These are phyloP conservation scores for Phylloscopus collybita DNA, from an alignment of 2,797 vertebrate genomes.

Conservation along the genomic window DNA sequence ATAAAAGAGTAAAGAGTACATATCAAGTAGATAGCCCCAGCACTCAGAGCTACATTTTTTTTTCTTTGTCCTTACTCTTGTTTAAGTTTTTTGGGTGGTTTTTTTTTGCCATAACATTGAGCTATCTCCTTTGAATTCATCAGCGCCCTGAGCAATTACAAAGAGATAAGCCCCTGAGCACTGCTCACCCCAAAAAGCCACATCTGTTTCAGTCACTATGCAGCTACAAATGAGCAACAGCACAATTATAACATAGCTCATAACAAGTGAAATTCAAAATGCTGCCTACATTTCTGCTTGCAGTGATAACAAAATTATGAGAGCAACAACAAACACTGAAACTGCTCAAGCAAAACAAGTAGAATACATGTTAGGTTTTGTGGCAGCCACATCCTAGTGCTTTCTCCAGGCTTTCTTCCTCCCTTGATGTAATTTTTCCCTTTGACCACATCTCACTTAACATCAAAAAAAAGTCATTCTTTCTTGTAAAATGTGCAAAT, in stretches of 20 bases:
- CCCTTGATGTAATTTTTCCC: conserved; percentile 36
- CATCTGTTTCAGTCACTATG: conserved; percentile 17
- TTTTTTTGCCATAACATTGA: background rate
- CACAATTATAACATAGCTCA: conserved; percentile 5
- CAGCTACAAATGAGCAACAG: background rate
- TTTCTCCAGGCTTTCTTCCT: conserved; percentile 15
- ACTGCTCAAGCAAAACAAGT: background rate
- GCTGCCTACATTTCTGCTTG: conserved; percentile 22
- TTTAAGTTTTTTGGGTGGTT: background rate
- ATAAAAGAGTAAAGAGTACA: background rate
- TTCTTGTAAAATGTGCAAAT: conserved; percentile 46
- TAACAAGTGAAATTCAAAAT: conserved; percentile 31
- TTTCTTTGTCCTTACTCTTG: background rate
- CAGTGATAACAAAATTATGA: conserved; percentile 45
- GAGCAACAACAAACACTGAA: conserved; percentile 41
- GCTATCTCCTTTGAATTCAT: background rate
- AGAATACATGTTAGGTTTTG: background rate
- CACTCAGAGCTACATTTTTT: background rate
- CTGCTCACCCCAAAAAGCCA: conserved; percentile 15
- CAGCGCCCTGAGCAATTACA: background rate
- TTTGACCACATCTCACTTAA: conserved; percentile 49
- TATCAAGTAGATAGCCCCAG: background rate
- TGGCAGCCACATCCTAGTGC: background rate
- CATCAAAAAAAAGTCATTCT: conserved; percentile 30
- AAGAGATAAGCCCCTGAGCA: background rate